Percentiles rank a stretch among this genome's conserved stretches.
These are phyloP conservation scores for Temnothorax unifasciatus DNA, from an alignment of 2,888 invertebrate genomes.

Conservation along the genomic window DNA sequence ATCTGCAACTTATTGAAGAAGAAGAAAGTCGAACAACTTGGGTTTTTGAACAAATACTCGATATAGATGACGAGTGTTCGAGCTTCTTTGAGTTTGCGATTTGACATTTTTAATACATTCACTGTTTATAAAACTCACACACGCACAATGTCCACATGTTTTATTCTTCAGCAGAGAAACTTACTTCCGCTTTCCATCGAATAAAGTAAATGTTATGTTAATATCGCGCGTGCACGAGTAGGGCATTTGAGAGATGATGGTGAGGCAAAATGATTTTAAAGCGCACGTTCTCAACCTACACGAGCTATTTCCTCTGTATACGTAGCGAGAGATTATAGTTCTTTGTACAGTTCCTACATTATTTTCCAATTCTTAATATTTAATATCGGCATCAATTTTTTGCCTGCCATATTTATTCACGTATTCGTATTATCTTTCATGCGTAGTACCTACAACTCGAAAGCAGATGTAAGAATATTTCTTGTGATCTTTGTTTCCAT, in stretches of 20 bases:
- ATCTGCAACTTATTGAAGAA: not conserved
- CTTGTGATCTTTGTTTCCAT: not conserved
- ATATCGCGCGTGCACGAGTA: constrained; percentile 16
- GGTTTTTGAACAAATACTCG: constrained; percentile 3
- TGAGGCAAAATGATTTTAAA: constrained; percentile 39
- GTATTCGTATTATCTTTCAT: not conserved
- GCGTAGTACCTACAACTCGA: not conserved
- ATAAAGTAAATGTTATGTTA: constrained; percentile 48
- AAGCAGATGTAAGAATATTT: not conserved
- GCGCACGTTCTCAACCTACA: not conserved
- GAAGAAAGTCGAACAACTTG: constrained; percentile 19
- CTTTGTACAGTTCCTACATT: constrained; percentile 1
- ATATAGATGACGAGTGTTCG: constrained; percentile 12
- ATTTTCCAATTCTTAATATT: not conserved
- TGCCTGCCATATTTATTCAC: not conserved
- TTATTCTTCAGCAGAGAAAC: constrained; percentile 32
- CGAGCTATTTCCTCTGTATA: not conserved
- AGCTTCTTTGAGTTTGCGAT: constrained; percentile 12
- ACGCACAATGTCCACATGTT: constrained; percentile 27
- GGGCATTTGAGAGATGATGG: constrained; percentile 35
- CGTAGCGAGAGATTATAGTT: not conserved
- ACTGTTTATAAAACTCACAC: constrained; percentile 40
- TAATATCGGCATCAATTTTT: not conserved
- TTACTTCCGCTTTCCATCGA: constrained; percentile 40
- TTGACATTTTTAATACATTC: constrained; percentile 51